phyloP scores from a whole-genome alignment of 1,140 invertebrate species.

The Ruditapes philippinarum region DNA sequence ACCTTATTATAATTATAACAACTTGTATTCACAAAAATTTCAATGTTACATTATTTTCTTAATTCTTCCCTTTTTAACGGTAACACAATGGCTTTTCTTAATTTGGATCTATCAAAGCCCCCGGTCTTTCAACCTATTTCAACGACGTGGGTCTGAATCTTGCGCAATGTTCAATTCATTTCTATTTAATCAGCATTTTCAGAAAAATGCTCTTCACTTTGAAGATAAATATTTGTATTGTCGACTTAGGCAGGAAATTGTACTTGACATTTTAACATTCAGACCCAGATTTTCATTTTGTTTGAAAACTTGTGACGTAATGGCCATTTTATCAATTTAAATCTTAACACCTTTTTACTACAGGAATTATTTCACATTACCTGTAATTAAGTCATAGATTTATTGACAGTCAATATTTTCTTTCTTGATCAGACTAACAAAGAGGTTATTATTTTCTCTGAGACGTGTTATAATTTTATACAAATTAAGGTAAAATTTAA shows the following conservation, averaged over 20 bases:
- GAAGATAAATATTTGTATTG: constrained; percentile 35
- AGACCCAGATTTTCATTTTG: neutral
- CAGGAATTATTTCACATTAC: neutral
- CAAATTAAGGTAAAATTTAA: too few relatives aligned
- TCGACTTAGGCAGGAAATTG: constrained; percentile 20
- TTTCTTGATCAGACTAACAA: neutral
- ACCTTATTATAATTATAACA: neutral
- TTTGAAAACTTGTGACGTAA: neutral
- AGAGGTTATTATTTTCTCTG: too few relatives aligned
- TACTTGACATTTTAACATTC: constrained; percentile 20
- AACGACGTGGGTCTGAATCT: neutral
- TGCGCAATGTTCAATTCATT: neutral
- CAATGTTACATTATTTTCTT: neutral
- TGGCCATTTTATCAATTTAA: neutral
- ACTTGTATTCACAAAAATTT: neutral
- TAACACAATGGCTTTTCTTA: neutral
- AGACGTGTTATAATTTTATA: too few relatives aligned
- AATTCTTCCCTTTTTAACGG: neutral
- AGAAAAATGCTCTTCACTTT: neutral
- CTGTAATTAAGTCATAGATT: neutral
- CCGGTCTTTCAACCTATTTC: neutral
- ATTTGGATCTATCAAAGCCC: neutral
- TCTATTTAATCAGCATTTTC: neutral
- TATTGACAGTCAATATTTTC: neutral
- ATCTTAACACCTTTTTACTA: neutral